Conservation (phyloP, 2,888 invertebrate genomes). For the Rutpela maculata region DNA sequence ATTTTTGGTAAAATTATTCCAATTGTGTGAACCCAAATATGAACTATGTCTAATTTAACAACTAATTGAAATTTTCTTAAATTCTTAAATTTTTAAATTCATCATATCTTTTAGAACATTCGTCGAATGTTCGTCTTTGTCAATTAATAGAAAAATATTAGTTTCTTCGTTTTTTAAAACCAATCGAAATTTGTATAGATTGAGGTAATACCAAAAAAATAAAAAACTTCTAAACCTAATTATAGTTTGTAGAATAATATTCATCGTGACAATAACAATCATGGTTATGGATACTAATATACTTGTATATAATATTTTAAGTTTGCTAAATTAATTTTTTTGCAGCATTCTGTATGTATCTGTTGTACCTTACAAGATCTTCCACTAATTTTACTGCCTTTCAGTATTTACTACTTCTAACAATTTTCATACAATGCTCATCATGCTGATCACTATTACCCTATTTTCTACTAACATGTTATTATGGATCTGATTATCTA, state of each 20-base stretch:
- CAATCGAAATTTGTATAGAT: too few species aligned
- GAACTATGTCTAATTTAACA: too few species aligned
- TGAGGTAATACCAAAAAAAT: too few species aligned
- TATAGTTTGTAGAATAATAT: background rate
- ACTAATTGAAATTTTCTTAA: too few species aligned
- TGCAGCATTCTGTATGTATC: slow-evolving; percentile 13
- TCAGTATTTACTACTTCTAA: slow-evolving; percentile 31
- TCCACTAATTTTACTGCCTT: slow-evolving; percentile 18
- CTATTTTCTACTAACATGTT: slow-evolving; percentile 31
- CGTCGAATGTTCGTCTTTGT: too few species aligned
- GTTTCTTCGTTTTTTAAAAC: too few species aligned
- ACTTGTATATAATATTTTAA: slow-evolving; percentile 17
- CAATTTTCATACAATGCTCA: slow-evolving; percentile 23
- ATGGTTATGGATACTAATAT: slow-evolving; percentile 10
- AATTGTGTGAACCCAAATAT: too few species aligned
- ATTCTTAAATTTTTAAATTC: too few species aligned
- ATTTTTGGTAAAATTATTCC: too few species aligned
- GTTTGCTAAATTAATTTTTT: slow-evolving; percentile 18
- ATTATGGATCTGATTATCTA: background rate
- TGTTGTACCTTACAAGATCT: background rate
- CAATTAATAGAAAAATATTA: too few species aligned
- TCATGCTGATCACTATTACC: slow-evolving; percentile 19
- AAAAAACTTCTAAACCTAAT: background rate
- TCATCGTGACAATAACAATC: background rate
- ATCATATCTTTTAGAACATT: too few species aligned